A percentile compares a stretch with the other conserved stretches of the same genome.
Evolutionary conservation across 2,888 invertebrate genomes (phyloP).

Genomic region (Epinotia ramella): DNA sequence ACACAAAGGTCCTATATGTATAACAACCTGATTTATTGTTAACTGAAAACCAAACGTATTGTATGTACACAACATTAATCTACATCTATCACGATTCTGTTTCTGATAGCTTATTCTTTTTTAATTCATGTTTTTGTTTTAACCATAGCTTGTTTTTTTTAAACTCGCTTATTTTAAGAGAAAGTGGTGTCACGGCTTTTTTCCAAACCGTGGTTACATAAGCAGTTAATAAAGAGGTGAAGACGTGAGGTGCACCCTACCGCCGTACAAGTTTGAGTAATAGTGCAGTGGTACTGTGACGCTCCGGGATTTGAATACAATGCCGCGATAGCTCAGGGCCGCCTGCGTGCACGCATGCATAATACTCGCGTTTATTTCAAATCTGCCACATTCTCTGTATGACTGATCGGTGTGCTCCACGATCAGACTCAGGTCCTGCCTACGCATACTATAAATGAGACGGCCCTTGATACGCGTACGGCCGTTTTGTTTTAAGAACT

Average conservation of each 20-base stretch:
- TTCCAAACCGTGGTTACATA: background rate
- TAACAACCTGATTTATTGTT: background rate
- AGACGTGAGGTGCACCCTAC: constrained; percentile 61
- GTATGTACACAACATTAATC: too few relatives aligned
- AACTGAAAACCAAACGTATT: background rate
- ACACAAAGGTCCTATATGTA: too few relatives aligned
- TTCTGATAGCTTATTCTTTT: too few relatives aligned
- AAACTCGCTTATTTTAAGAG: background rate
- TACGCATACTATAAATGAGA: constrained; percentile 42
- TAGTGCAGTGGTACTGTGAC: constrained; percentile 65
- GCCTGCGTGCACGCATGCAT: constrained; percentile 78
- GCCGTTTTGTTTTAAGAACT: constrained; percentile 37
- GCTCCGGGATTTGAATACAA: constrained; percentile 82
- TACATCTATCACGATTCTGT: too few relatives aligned
- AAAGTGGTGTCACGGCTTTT: background rate
- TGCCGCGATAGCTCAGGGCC: constrained; percentile 80
- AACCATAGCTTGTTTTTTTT: too few relatives aligned
- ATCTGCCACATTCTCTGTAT: constrained; percentile 71
- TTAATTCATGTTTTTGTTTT: too few relatives aligned
- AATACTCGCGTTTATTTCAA: constrained; percentile 74
- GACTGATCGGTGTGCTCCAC: constrained; percentile 54
- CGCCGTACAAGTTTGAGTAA: constrained; percentile 65
- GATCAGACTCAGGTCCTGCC: constrained; percentile 42
- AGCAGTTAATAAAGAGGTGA: constrained; percentile 13
- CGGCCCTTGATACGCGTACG: constrained; percentile 32